phyloP scores from a whole-genome alignment of 2,888 invertebrate species.

The Hedya salicella region DNA sequence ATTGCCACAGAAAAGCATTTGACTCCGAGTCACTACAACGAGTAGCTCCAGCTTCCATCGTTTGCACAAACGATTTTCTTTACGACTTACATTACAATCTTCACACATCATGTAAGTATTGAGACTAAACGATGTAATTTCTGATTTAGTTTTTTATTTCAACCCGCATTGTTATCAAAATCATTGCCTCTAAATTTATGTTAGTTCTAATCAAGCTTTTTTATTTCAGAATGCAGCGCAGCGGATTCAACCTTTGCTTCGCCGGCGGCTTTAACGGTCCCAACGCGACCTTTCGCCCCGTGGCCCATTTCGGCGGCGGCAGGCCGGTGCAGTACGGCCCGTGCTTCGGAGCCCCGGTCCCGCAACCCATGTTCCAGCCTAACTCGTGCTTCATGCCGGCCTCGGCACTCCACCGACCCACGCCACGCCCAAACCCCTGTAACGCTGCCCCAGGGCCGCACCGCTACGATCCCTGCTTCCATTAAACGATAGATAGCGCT shows the following conservation, averaged over 20 bases:
- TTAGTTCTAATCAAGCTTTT: too few species aligned
- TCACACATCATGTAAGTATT: slow-evolving; percentile 25
- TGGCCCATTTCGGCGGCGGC: slow-evolving; percentile 28
- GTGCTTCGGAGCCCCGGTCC: slow-evolving; percentile 48
- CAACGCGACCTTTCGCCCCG: slow-evolving; percentile 36
- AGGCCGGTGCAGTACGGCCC: slow-evolving; percentile 47
- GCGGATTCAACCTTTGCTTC: slow-evolving; percentile 54
- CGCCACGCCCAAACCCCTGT: slow-evolving; percentile 50
- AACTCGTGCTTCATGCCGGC: slow-evolving; percentile 66
- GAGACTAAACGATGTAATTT: too few species aligned
- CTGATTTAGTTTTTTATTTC: too few species aligned
- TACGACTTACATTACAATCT: not conserved
- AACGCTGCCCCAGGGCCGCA: slow-evolving; percentile 43
- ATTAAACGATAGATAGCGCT: slow-evolving; percentile 1
- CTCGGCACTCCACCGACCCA: slow-evolving; percentile 55
- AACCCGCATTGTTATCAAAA: too few species aligned
- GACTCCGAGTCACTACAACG: not conserved
- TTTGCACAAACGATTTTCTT: slow-evolving; percentile 1
- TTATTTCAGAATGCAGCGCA: slow-evolving; percentile 68
- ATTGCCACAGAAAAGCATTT: slow-evolving; percentile 21
- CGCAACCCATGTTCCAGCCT: slow-evolving; percentile 52
- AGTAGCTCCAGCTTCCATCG: not conserved
- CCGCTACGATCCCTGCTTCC: slow-evolving; percentile 52
- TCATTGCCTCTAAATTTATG: not conserved
- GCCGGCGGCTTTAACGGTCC: slow-evolving; percentile 44